Evolutionary conservation across 2,888 invertebrate species (phyloP).

Genomic region (Scaeva pyrastri): DNA sequence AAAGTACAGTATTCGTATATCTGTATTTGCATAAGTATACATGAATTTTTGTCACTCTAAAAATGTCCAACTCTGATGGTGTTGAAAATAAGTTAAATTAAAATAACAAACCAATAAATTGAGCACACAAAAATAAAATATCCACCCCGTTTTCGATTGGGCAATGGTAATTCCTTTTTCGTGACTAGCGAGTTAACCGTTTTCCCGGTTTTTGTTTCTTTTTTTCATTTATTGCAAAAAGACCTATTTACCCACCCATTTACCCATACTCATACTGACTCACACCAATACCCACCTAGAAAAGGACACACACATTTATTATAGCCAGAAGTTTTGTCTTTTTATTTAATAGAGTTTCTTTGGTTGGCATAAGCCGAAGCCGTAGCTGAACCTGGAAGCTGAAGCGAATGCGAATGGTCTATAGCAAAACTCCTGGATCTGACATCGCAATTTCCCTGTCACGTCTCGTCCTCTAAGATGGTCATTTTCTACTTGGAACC

Average conservation of each 20-base stretch:
- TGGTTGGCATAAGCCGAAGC: conserved; percentile 5
- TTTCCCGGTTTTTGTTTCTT: conserved; percentile 3
- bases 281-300: neutral
- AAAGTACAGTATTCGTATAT: too few relatives aligned
- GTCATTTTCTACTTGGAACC: conserved; percentile 48
- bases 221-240: neutral
- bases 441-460: conserved; percentile 60
- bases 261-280: neutral
- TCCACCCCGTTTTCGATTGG: neutral
- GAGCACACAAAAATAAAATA: neutral
- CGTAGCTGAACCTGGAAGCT: neutral
- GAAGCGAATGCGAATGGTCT: too few relatives aligned
- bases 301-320: conserved; percentile 1
- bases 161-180: neutral
- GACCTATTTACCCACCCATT: neutral
- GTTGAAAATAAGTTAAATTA: neutral
- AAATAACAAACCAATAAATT: conserved; percentile 23
- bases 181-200: conserved; percentile 2
- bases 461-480: conserved; percentile 51
- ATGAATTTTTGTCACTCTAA: too few relatives aligned
- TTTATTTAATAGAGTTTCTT: conserved; percentile 30
- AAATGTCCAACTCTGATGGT: too few relatives aligned
- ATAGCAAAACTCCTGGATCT: conserved; percentile 41
- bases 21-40: too few relatives aligned
- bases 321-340: conserved; percentile 17